These are phyloP conservation scores for Artibeus lituratus DNA, from an alignment of 2,797 vertebrate species.

Conservation along the genomic window DNA sequence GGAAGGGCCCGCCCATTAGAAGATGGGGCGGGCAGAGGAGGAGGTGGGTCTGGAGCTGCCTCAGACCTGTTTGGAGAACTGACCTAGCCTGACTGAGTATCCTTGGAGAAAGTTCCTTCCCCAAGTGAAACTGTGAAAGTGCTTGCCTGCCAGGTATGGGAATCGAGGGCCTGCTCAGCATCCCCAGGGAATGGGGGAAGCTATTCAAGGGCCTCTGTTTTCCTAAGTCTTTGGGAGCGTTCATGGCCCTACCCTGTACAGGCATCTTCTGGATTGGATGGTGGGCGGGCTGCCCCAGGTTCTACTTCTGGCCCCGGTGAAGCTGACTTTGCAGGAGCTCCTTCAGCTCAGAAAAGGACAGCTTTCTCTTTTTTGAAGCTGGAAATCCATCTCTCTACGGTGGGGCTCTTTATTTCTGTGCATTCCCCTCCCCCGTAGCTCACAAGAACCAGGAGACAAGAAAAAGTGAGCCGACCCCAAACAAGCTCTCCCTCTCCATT, in stretches of 20 bases:
- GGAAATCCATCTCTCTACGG: neutral
- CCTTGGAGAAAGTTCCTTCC: neutral
- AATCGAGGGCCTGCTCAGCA: neutral
- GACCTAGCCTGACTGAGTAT: neutral
- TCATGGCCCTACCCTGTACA: neutral
- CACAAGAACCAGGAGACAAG: conserved; percentile 61
- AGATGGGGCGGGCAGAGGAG: neutral
- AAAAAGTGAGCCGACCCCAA: conserved; percentile 64
- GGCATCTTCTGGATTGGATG: neutral
- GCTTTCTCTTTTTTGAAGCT: neutral
- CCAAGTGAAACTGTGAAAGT: neutral
- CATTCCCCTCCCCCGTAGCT: neutral
- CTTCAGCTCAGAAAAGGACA: neutral
- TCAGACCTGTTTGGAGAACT: neutral
- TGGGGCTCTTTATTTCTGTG: neutral
- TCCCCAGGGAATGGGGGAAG: neutral
- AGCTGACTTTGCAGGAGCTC: neutral
- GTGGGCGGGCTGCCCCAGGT: neutral
- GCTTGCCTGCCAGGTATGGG: neutral
- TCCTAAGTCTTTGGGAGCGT: neutral
- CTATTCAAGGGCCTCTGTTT: neutral
- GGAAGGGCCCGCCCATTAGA: neutral
- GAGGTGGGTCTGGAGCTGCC: neutral
- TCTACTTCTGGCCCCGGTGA: neutral
- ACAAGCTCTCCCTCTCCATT: conserved; percentile 68